Conservation (phyloP, 2,888 invertebrate species). For the Spodoptera picta region DNA sequence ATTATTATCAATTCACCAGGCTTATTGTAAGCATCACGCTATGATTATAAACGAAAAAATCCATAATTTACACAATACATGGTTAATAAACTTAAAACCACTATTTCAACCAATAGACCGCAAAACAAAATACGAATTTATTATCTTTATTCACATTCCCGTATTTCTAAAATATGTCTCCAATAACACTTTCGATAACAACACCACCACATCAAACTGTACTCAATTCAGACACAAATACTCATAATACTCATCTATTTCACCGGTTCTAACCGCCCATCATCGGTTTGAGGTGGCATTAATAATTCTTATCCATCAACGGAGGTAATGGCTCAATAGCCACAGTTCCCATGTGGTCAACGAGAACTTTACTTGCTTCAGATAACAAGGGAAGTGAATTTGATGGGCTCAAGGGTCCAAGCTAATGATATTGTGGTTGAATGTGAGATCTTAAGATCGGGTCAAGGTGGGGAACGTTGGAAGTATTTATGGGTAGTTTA, state of each 20-base stretch:
- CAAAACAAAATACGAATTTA: no score
- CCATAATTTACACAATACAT: no score
- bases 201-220: background rate
- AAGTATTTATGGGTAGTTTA: background rate
- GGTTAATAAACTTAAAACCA: no score
- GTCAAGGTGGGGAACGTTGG: constrained; percentile 21
- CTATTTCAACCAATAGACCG: no score
- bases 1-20: no score
- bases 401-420: constrained; percentile 48
- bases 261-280: constrained; percentile 27
- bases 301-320: constrained; percentile 50
- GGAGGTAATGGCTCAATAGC: constrained; percentile 48
- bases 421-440: constrained; percentile 63
- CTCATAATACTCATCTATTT: constrained; percentile 11
- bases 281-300: constrained; percentile 41
- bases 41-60: no score
- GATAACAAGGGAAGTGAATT: constrained; percentile 58
- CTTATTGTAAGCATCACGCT: no score
- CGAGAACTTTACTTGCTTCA: constrained; percentile 37
- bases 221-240: constrained; percentile 24
- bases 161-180: no score
- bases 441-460: constrained; percentile 41
- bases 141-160: no score
- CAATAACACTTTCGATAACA: background rate
- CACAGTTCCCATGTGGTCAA: constrained; percentile 53